Conservation (phyloP, 2,888 invertebrate species). For the Luperina testacea region DNA sequence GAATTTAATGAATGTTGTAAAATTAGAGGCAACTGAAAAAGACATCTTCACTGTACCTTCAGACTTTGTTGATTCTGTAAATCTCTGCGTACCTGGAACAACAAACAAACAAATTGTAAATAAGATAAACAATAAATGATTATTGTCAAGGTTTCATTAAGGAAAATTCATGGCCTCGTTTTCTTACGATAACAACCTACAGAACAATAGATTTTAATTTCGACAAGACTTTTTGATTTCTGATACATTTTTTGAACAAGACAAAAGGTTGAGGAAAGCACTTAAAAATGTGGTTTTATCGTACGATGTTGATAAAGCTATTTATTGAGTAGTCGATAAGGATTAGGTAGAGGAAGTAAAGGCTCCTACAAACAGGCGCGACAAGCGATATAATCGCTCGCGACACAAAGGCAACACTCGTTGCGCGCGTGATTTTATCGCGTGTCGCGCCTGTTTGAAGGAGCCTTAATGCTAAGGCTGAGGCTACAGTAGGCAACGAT, state of each 20-base stretch:
- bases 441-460: no score
- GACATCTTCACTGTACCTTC: conserved; percentile 36
- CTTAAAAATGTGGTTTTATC: conserved; percentile 17
- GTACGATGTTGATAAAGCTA: conserved; percentile 19
- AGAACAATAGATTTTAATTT: conserved; percentile 60
- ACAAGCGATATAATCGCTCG: no score
- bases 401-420: no score
- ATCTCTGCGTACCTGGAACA: conserved; percentile 71
- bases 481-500: no score
- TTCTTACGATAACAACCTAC: conserved; percentile 58
- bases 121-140: conserved; percentile 59
- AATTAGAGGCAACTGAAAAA: conserved; percentile 7
- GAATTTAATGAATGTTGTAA: not conserved
- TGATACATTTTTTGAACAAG: conserved; percentile 21
- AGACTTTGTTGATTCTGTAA: conserved; percentile 37
- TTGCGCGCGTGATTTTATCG: no score
- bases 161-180: conserved; percentile 67
- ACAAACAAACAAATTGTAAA: conserved; percentile 52
- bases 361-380: no score
- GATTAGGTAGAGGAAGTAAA: conserved; percentile 11
- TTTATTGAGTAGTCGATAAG: conserved; percentile 19
- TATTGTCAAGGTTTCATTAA: conserved; percentile 68
- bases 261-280: conserved; percentile 10
- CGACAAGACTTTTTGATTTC: conserved; percentile 44
- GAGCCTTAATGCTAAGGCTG: no score